A percentile compares a stretch with the other conserved stretches of the same genome.
Conservation (phyloP, 2,888 invertebrate genomes). For the Campaea margaritaria region DNA sequence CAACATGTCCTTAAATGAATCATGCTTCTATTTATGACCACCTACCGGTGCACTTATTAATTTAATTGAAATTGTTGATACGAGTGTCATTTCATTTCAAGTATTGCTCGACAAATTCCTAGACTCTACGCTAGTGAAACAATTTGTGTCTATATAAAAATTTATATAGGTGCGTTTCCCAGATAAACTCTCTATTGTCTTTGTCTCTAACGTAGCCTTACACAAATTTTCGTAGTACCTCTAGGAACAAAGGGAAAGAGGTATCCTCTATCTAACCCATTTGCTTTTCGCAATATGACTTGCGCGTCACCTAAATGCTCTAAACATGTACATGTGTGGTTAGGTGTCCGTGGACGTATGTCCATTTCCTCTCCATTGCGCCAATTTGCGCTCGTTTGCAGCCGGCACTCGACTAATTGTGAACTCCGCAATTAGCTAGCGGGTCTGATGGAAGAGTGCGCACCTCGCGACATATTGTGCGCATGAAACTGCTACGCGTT, state of each 20-base stretch:
- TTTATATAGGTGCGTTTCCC: no score
- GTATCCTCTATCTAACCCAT: neutral
- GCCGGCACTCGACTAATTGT: constrained; percentile 77
- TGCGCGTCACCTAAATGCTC: constrained; percentile 13
- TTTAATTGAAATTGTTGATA: constrained; percentile 15
- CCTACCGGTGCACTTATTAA: constrained; percentile 9
- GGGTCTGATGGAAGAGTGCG: constrained; percentile 60
- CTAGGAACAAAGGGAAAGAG: no score
- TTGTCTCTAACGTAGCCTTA: no score
- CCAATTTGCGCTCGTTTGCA: constrained; percentile 81
- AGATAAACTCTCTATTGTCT: no score
- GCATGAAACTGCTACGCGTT: no score
- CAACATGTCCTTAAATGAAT: constrained; percentile 35
- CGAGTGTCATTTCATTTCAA: neutral
- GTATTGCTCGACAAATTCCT: neutral
- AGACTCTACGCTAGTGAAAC: neutral
- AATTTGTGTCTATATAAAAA: neutral
- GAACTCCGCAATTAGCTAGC: constrained; percentile 74
- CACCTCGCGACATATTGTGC: constrained; percentile 52
- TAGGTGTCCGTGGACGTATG: constrained; percentile 65
- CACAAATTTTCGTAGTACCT: no score
- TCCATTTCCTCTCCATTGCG: constrained; percentile 80
- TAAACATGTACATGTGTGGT: constrained; percentile 41
- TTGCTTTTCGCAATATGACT: constrained; percentile 6
- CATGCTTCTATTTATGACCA: constrained; percentile 29